Percentiles rank a stretch among this genome's conserved stretches.
Evolutionary conservation across 2,797 vertebrate genomes (phyloP).

Genomic region (Clamator glandarius): DNA sequence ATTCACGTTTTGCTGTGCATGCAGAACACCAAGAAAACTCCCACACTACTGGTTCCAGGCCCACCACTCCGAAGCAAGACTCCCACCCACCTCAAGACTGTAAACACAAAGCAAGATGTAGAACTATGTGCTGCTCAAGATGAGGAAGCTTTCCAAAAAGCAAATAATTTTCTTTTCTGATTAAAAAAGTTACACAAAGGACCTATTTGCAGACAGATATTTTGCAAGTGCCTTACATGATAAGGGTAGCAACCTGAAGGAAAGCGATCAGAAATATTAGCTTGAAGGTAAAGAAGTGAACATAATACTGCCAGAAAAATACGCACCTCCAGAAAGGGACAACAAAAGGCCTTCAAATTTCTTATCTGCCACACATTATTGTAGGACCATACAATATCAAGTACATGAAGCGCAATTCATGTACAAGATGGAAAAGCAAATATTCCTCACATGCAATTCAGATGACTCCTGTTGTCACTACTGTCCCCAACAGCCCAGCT

Average conservation of each 20-base stretch:
- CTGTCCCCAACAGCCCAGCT: not conserved
- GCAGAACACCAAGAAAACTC: not conserved
- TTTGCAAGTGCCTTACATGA: not conserved
- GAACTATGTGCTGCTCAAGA: not conserved
- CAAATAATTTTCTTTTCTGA: not conserved
- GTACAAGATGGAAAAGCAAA: not conserved
- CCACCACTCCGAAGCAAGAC: not conserved
- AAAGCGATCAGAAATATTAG: not conserved
- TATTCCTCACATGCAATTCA: not conserved
- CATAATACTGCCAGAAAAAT: not conserved
- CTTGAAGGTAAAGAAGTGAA: not conserved
- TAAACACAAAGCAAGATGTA: not conserved
- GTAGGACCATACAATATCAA: not conserved
- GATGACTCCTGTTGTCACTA: not conserved
- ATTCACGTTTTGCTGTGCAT: not conserved
- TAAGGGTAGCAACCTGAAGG: not conserved
- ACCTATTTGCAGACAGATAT: not conserved
- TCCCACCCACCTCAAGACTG: not conserved
- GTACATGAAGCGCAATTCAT: not conserved
- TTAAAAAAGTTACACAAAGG: not conserved
- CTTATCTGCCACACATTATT: not conserved
- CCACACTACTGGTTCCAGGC: rapidly evolving
- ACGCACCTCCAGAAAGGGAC: not conserved
- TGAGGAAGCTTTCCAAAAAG: not conserved
- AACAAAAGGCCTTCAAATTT: not conserved